Conservation (phyloP, 2,113 vertebrate species). For the Lepidothrix coronata region DNA sequence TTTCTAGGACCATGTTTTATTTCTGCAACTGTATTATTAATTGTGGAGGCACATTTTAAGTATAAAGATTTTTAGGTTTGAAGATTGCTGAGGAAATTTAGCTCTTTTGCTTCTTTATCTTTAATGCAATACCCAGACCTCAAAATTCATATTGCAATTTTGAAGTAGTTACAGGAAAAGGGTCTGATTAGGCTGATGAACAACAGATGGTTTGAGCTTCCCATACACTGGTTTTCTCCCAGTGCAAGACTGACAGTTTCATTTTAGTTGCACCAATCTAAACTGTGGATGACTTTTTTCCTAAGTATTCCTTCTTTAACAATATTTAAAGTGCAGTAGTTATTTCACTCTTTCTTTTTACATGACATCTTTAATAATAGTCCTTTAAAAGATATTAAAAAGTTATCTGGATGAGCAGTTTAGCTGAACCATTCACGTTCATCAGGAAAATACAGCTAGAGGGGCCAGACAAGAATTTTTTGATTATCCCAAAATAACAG, state of each 20-base stretch:
- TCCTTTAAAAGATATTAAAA: background rate
- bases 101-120: background rate
- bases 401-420: background rate
- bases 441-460: background rate
- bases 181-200: slow-evolving; percentile 60
- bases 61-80: background rate
- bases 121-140: background rate
- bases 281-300: background rate
- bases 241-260: background rate
- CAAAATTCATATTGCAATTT: slow-evolving; percentile 41
- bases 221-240: background rate
- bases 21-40: background rate
- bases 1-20: background rate
- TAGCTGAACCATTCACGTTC: background rate
- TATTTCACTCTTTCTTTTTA: background rate
- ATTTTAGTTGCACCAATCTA: background rate
- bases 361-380: background rate
- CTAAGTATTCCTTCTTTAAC: background rate
- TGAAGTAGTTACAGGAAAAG: slow-evolving; percentile 40
- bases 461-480: background rate
- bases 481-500: background rate
- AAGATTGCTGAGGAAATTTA: background rate
- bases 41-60: background rate
- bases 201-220: slow-evolving; percentile 55
- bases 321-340: background rate